Evolutionary conservation across 2,888 invertebrate genomes (phyloP).

Genomic region (Acrobasis repandana): DNA sequence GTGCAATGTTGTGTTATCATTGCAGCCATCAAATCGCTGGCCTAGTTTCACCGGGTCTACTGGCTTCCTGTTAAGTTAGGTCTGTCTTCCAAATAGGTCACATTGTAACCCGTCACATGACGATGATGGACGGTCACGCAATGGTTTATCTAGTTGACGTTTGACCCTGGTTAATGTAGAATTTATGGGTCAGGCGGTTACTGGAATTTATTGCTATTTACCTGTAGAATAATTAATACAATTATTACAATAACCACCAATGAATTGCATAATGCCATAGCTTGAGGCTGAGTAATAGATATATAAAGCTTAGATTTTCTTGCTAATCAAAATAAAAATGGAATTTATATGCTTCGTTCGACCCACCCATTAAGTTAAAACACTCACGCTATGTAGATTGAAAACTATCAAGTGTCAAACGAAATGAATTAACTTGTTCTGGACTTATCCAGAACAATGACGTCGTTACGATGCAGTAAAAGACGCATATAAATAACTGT

Average conservation of each 20-base stretch:
- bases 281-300: no score
- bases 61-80: slow-evolving; percentile 47
- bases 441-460: slow-evolving; percentile 15
- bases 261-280: no score
- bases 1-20: slow-evolving; percentile 33
- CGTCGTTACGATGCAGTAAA: slow-evolving; percentile 8
- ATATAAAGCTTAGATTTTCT: no score
- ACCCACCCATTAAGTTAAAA: no score
- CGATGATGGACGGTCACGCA: background rate
- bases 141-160: slow-evolving; percentile 16
- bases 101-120: slow-evolving; percentile 33
- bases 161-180: slow-evolving; percentile 16
- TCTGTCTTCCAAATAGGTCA: slow-evolving; percentile 43
- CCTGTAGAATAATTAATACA: background rate
- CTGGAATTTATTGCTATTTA: background rate
- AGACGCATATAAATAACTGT: slow-evolving; percentile 13
- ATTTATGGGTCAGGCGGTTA: slow-evolving; percentile 14
- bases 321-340: no score
- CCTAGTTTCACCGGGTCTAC: slow-evolving; percentile 40
- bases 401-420: background rate
- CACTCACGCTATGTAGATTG: no score
- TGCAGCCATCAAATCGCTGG: slow-evolving; percentile 33
- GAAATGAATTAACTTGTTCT: background rate
- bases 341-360: no score
- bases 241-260: no score